A percentile compares a stretch with the other conserved stretches of the same genome.
These are phyloP conservation scores for Melitaea athalia DNA, from an alignment of 2,888 invertebrate species.

Conservation along the genomic window DNA sequence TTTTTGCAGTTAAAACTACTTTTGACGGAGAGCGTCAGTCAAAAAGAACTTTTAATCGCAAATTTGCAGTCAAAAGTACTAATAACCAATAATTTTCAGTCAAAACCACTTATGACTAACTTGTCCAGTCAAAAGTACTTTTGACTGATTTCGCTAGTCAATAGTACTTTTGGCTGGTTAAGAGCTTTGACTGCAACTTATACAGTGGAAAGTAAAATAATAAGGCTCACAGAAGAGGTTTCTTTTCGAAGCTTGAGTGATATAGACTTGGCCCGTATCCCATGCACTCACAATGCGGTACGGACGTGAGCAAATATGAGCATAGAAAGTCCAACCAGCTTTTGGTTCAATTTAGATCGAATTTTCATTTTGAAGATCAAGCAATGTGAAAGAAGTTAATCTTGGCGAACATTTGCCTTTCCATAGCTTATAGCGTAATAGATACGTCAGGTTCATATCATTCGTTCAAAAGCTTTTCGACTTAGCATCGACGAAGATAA, in stretches of 20 bases:
- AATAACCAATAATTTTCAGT: no score
- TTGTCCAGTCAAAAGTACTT: no score
- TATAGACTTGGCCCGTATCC: conserved; percentile 44
- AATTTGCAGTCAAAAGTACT: no score
- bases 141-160: no score
- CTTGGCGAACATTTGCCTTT: conserved; percentile 6
- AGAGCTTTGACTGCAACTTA: background rate
- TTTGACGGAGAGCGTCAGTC: no score
- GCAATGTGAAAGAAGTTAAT: conserved; percentile 15
- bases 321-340: conserved; percentile 31
- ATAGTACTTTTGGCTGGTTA: no score
- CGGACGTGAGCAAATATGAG: conserved; percentile 42
- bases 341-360: conserved; percentile 26
- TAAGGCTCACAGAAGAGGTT: conserved; percentile 36
- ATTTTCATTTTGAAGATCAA: conserved; percentile 23
- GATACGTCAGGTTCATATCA: conserved; percentile 9
- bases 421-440: conserved; percentile 8
- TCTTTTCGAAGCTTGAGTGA: conserved; percentile 38
- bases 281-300: conserved; percentile 40
- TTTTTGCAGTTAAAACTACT: no score
- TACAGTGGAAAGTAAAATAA: conserved; percentile 10
- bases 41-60: no score
- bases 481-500: conserved; percentile 1
- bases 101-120: no score
- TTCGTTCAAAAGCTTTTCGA: background rate